Base-by-base conservation (phyloP, 1,140 invertebrate species). In the Sipha flava region DNA sequence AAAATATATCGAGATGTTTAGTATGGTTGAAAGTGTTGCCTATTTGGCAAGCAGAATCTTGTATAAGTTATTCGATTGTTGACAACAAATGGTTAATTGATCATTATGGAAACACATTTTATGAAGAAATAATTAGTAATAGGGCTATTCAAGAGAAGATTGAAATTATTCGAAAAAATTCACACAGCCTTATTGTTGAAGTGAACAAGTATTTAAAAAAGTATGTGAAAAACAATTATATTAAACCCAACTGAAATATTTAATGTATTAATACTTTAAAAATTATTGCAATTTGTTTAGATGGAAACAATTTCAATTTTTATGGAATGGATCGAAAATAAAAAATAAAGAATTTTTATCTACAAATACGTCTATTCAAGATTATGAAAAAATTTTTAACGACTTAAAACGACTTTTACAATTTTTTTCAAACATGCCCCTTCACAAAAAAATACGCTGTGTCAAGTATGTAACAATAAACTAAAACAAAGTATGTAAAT, bases 161-260 rank as follows among this genome's bases (percentile, higher is more conserved):
- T 9, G 49, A 77, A 59, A 23, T 1, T 9, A 57, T 57, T 43
- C 49, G 18, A 40, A 34, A 37, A 18, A 77, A 26, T 29, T 5
- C 73, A 3, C 49, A 57, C 21, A 2, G 21, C 18, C 7, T 77
- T 18, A 77, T 77, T 31, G 73, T 77, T 4, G 3, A 59, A 26
- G 23, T 77, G 21, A 77, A 77, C 23, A 77, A 59, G n/a, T 77
- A 77, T 43, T 57, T 77, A n/a, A 77, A 77, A 77, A 77, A 23
- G 73, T 77, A 59, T 26, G 47, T 12, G 10, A 21, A 40, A 64
- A 14, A 21, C 9, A 6, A n/a, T n/a, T n/a, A n/a, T n/a, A n/a
- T n/a, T n/a, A n/a, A n/a, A n/a, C n/a, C n/a, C n/a, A n/a, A n/a
- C n/a, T n/a, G n/a, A n/a, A n/a, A n/a, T n/a, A n/a, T n/a, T n/a